Percentiles rank a stretch among this genome's conserved stretches.
These are phyloP conservation scores for Aptenodytes patagonicus DNA, from an alignment of 2,113 vertebrate species.

Conservation along the genomic window DNA sequence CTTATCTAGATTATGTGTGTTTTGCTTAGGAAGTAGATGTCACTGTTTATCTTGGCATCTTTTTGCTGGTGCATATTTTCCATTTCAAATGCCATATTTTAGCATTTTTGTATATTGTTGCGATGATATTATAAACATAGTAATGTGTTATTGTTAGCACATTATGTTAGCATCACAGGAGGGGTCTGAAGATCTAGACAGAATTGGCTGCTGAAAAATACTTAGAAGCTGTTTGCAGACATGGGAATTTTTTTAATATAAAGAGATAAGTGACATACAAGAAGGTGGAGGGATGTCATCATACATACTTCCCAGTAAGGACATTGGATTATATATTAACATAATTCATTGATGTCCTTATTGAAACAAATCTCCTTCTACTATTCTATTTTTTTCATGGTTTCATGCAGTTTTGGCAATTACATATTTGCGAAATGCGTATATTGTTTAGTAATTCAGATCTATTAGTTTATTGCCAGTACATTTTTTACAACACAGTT, in stretches of 20 bases:
- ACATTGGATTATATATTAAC: not conserved
- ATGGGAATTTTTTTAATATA: not conserved
- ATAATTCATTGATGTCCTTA: not conserved
- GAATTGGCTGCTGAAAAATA: not conserved
- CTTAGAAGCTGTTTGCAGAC: not conserved
- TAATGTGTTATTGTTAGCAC: not conserved
- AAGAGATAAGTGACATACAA: not conserved
- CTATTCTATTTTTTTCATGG: not conserved
- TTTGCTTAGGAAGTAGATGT: not conserved
- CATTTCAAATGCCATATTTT: not conserved
- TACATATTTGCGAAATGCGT: not conserved
- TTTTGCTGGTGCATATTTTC: not conserved
- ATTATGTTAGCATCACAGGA: not conserved
- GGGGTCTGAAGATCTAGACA: not conserved
- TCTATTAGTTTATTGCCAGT: not conserved
- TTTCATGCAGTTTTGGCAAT: not conserved
- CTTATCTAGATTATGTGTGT: not conserved
- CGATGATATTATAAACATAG: not conserved
- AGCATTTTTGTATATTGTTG: not conserved
- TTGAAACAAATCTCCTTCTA: not conserved
- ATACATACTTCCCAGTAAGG: not conserved
- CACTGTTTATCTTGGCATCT: not conserved
- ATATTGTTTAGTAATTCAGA: not conserved
- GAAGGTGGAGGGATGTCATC: not conserved
- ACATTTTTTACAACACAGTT: not conserved